Evolutionary conservation across 2,888 invertebrate genomes (phyloP).

Genomic region (Ferrisia virgata): DNA sequence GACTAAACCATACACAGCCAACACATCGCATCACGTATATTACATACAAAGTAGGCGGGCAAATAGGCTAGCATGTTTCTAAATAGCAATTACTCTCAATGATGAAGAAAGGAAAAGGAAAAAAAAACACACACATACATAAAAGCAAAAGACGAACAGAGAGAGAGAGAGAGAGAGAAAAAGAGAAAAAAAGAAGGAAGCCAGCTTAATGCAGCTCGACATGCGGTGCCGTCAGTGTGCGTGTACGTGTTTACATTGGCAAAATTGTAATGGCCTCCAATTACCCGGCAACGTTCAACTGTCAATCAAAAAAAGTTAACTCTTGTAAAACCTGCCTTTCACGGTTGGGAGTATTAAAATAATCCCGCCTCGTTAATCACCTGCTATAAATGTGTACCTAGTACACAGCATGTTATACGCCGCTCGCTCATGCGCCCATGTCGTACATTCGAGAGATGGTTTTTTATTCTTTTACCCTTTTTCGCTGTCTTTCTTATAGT

Average conservation of each 20-base stretch:
- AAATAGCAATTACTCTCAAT: slow-evolving; percentile 42
- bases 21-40: background rate
- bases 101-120: background rate
- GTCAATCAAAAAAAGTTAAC: slow-evolving; percentile 40
- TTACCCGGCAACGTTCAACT: slow-evolving; percentile 40
- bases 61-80: slow-evolving; percentile 32
- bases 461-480: background rate
- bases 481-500: background rate
- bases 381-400: slow-evolving; percentile 30
- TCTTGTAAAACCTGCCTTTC: slow-evolving; percentile 44
- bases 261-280: slow-evolving; percentile 44
- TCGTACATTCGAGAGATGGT: background rate
- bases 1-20: background rate
- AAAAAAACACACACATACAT: background rate
- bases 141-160: no score
- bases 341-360: slow-evolving; percentile 39
- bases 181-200: background rate
- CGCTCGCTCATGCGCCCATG: slow-evolving; percentile 36
- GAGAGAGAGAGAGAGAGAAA: background rate
- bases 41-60: slow-evolving; percentile 27
- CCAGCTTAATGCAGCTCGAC: slow-evolving; percentile 10
- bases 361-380: slow-evolving; percentile 45
- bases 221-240: background rate
- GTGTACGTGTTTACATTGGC: slow-evolving; percentile 39
- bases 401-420: no score